Conservation (phyloP, 2,797 vertebrate genomes). For the Paratrypauchen microcephalus region DNA sequence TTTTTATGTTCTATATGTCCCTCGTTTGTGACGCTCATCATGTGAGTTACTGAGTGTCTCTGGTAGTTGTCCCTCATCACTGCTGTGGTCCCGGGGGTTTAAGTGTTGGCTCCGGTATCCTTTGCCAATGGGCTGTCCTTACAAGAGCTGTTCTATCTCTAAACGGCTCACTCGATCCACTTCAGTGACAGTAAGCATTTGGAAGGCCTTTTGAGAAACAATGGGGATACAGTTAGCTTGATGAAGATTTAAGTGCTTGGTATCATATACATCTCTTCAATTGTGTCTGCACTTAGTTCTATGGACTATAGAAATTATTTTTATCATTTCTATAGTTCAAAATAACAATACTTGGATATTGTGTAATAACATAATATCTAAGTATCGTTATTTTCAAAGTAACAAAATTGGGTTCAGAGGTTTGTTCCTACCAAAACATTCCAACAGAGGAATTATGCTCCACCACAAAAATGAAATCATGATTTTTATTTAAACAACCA, state of each 20-base stretch:
- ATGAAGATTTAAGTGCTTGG: neutral
- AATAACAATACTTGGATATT: too few relatives aligned
- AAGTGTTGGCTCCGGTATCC: constrained; percentile 47
- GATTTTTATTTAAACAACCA: neutral
- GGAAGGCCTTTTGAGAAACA: neutral
- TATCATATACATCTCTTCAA: constrained; percentile 13
- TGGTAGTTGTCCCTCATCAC: constrained; percentile 72
- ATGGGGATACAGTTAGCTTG: neutral
- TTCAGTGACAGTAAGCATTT: neutral
- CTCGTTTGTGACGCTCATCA: constrained; percentile 40
- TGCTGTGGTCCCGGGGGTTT: constrained; percentile 52
- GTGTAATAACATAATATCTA: constrained; percentile 18
- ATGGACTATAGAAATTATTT: neutral
- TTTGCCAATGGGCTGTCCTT: constrained; percentile 29
- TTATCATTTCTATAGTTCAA: neutral
- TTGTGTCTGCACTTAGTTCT: constrained; percentile 16
- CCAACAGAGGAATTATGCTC: neutral
- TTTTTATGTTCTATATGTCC: constrained; percentile 33
- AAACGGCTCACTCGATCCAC: constrained; percentile 3
- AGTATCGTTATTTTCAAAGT: neutral
- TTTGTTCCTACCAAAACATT: neutral
- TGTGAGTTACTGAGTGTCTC: constrained; percentile 61
- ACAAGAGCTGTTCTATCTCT: constrained; percentile 20
- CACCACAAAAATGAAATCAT: neutral
- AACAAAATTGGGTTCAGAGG: constrained; percentile 19